These are phyloP conservation scores for Corbicula japonica DNA, from an alignment of 2,888 invertebrate genomes.

Conservation along the genomic window DNA sequence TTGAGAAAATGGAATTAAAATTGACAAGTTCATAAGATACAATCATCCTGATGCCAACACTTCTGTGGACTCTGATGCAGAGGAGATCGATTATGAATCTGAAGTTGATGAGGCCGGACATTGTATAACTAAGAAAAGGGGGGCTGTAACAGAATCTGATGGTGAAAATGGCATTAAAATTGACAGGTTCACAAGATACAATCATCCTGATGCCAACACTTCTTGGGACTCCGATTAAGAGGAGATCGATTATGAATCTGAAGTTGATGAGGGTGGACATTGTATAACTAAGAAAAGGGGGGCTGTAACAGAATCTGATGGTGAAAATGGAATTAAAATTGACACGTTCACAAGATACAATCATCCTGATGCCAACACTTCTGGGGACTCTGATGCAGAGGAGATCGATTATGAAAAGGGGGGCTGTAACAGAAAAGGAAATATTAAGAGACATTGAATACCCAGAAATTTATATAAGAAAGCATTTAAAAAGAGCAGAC, in stretches of 20 bases:
- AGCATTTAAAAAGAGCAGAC: neutral
- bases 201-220: neutral
- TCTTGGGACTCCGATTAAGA: neutral
- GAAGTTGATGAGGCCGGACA: slow-evolving; percentile 6
- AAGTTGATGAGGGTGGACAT: slow-evolving; percentile 1
- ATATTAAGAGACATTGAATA: slow-evolving; percentile 7
- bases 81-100: neutral
- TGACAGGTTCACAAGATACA: slow-evolving; percentile 1
- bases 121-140: neutral
- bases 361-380: neutral
- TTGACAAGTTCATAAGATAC: slow-evolving; percentile 4
- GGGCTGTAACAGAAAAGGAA: slow-evolving; percentile 5
- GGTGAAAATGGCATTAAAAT: slow-evolving; percentile 1
- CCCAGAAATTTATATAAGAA: slow-evolving; percentile 13
- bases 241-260: neutral
- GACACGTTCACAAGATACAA: slow-evolving; percentile 1
- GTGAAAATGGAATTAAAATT: slow-evolving; percentile 3
- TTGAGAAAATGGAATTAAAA: neutral
- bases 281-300: neutral
- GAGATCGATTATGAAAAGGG: neutral
- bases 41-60: neutral
- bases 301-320: neutral
- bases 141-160: slow-evolving; percentile 1
- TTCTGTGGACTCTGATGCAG: neutral
- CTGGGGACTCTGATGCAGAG: slow-evolving; percentile 1